Base-by-base conservation (phyloP, 2,797 vertebrate genomes). In the Poecilia wingei region DNA sequence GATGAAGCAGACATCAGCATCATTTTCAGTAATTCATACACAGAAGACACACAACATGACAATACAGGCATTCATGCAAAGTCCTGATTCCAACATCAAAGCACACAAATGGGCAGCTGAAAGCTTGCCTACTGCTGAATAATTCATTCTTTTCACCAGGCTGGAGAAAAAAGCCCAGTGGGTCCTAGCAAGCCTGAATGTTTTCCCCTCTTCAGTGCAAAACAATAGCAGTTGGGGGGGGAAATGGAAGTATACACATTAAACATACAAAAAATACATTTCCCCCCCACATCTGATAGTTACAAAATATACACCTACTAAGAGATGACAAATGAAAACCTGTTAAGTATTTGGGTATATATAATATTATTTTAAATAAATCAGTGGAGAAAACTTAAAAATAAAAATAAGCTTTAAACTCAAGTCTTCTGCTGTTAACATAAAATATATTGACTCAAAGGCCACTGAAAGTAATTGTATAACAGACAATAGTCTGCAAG, bases 1-100 rank as follows among this genome's bases (percentile, higher is more conserved):
- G 96, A 98, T 96, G 96, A 97, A 97, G 95, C 94, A 92, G 92
- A 41, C 95, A 95, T 95, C 96, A 94, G 96, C 95, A 95, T 96
- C 96, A 97, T 97, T 98, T 98, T 98, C 97, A 97, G 97, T 98
- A 97, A 98, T 98, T 98, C 97, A 97, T 96, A 97, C 97, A 97
- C 96, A 96, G 96, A 97, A 97, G 97, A 97, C 97, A 97, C 97
- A 97, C 97, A 97, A 97, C 96, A 97, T 96, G 96, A 98, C 97
- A 98, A 99, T 98, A 98, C 97, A 97, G 96, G 97, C 97, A 98
- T 98, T 98, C 97, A 98, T 96, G 96, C 97, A 96, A 97, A 96
- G 93, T 97, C 97, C 97, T 96, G 96, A 97, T 97, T 98, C 96
- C 90, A 92, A 98, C 97, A 98, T 99, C 98, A 99, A 99, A 99